These are phyloP conservation scores for Pocillopora verrucosa DNA, from an alignment of 64 coral and sea anemone species.

Conservation along the genomic window DNA sequence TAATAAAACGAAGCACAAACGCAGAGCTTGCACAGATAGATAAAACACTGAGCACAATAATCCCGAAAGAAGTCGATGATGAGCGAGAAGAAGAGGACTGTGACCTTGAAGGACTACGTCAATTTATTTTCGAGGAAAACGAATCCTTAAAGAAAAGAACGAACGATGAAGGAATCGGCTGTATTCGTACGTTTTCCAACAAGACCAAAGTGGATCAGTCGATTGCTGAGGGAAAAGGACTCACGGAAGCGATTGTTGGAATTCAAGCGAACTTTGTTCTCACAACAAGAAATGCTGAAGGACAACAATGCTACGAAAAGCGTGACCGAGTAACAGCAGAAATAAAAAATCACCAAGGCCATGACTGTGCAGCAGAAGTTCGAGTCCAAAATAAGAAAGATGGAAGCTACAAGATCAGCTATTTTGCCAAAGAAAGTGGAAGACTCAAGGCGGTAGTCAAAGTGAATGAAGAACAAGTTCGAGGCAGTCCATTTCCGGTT, in stretches of 20 bases:
- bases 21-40: neutral
- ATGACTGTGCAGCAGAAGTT: neutral
- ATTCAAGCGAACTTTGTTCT: neutral
- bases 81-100: neutral
- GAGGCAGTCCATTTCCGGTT: neutral
- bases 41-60: neutral
- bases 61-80: neutral
- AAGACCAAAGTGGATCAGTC: neutral
- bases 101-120: neutral
- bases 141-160: neutral
- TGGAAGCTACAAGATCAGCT: neutral
- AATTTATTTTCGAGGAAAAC: neutral
- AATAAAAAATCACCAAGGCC: neutral
- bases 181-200: neutral
- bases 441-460: neutral
- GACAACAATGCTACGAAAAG: neutral
- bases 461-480: neutral
- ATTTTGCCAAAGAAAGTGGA: neutral
- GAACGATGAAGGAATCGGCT: neutral
- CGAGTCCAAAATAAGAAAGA: neutral
- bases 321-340: neutral
- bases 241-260: neutral
- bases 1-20: neutral
- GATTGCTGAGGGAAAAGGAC: neutral
- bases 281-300: constrained; percentile 8